Percentiles rank a stretch among this genome's conserved stretches.
Evolutionary conservation across 2,797 vertebrate species (phyloP).

Genomic region (Perodicticus potto): DNA sequence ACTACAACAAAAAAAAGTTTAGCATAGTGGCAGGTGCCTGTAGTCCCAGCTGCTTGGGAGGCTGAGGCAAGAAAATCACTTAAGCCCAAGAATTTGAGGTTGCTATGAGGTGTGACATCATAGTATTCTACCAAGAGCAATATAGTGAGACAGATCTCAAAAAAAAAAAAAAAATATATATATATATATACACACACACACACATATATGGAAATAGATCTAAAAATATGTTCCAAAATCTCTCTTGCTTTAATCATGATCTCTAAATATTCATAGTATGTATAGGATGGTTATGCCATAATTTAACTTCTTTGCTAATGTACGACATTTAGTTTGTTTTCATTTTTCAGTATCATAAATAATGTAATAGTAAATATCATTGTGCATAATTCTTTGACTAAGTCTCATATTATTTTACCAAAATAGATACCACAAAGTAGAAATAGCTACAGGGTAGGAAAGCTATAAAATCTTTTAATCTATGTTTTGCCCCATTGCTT

Average conservation of each 20-base stretch:
- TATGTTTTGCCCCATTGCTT: not conserved
- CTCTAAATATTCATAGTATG: not conserved
- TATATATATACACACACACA: no score
- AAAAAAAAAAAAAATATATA: no score
- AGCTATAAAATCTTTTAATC: not conserved
- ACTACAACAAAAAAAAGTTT: no score
- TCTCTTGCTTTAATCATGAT: not conserved
- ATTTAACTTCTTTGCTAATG: conserved; percentile 5
- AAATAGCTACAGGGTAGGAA: not conserved
- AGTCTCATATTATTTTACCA: conserved; percentile 31
- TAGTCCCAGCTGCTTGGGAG: no score
- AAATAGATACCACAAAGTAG: not conserved
- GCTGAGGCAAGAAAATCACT: no score
- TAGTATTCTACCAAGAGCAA: no score
- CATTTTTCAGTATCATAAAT: conserved; percentile 10
- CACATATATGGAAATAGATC: not conserved
- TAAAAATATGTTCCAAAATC: conserved; percentile 4
- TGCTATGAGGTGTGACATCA: no score
- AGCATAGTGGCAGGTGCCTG: no score
- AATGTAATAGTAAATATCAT: not conserved
- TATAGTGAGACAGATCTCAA: no score
- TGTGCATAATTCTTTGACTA: not conserved
- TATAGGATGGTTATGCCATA: not conserved
- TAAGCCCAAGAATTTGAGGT: no score
- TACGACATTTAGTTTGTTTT: not conserved